Base-by-base conservation (phyloP, 1,140 invertebrate species). In the Drosophila auraria region DNA sequence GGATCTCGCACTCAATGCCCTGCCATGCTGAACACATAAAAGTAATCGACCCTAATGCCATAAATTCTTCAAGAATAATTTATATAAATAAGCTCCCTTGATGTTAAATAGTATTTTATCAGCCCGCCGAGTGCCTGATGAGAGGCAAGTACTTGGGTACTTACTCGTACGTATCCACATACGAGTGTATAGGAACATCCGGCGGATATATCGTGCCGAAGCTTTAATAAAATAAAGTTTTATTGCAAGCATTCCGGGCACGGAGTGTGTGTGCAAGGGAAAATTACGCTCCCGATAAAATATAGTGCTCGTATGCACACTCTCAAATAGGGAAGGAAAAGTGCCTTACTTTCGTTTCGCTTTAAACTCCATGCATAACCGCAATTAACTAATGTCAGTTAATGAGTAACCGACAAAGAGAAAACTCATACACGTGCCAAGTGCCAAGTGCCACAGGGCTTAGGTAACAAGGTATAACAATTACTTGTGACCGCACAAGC, bases 81-180 rank as follows among this genome's bases (percentile, higher is more conserved):
- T 73, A 45, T 57, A 73, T 49, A 72, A 73, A 61, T 73, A 73
- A 73, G 71, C 69, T 73, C 47, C 38, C 36, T 72, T 71, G 9
- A 61, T 61, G 71, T 74, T 73, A 40, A 71, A 78, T 70, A 62
- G 64, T 61, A 45, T 56, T 70, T 78, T 78, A 78, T 78, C 75
- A 70, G 75, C 57, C 49, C 38, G 27, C 25, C 56, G 60, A 70
- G 65, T 50, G 49, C 17, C 27, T 27, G 44, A 6, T 25, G 38
- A 51, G 61, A 30, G 57, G 23, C 59, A 76, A 42, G 54, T 42
- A 68, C 49, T 23, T 42, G 30, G 20, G 27, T 25, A 14, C 15
- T 47, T 3, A 5, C 17, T 20, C 30, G 50, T 44, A 51, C 23
- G 23, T 65, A 68, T 50, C 51, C 51, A 56, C 53, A 56, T 9